phyloP scores from a whole-genome alignment of 2,113 vertebrate species.

The Arvicanthis niloticus region DNA sequence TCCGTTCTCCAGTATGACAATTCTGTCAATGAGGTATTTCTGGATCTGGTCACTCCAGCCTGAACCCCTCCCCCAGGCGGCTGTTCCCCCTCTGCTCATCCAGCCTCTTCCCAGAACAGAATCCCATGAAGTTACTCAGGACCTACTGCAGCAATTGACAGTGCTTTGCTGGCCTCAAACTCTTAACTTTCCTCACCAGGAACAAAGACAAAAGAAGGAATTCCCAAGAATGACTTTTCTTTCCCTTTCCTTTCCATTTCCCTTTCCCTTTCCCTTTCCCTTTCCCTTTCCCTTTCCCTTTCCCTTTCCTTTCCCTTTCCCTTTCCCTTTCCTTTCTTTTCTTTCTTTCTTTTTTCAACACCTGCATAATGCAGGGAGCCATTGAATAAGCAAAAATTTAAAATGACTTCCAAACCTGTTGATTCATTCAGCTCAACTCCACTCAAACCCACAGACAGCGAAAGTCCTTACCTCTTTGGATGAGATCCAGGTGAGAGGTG shows the following conservation, averaged over 20 bases:
- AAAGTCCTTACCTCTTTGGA: not conserved
- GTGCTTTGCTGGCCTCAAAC: not conserved
- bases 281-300: no score
- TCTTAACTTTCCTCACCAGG: not conserved
- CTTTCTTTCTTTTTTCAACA: not conserved
- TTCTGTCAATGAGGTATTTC: no score
- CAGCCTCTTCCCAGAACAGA: not conserved
- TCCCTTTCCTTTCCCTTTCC: no score
- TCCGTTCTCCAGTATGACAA: not conserved
- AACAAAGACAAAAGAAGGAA: slow-evolving; percentile 5
- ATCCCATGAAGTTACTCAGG: not conserved
- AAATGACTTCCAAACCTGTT: not conserved
- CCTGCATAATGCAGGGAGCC: not conserved
- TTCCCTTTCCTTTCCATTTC: no score
- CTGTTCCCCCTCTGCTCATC: not conserved
- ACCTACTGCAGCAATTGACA: not conserved
- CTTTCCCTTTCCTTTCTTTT: no score
- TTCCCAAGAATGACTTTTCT: not conserved
- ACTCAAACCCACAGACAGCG: not conserved
- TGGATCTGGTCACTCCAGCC: not conserved
- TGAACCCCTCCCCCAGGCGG: no score
- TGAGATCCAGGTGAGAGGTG: not conserved
- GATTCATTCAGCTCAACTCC: not conserved
- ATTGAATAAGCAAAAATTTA: not conserved
- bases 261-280: no score